A percentile compares a stretch with the other conserved stretches of the same genome.
Conservation (phyloP, 2,888 invertebrate genomes). For the Campaea margaritaria region DNA sequence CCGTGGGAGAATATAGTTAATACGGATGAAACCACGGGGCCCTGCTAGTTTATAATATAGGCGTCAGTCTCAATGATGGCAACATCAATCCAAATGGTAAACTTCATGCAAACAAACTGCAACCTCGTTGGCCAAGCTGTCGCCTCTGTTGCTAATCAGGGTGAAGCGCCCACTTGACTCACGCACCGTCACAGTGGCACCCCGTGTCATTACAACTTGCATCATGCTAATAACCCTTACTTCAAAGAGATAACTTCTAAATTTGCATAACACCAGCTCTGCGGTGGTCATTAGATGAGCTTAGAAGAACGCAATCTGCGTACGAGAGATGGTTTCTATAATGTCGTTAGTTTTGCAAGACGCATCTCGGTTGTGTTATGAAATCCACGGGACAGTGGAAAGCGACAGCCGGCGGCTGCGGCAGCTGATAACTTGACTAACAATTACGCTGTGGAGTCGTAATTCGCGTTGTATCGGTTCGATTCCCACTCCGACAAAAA, state of each 20-base stretch:
- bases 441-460: too few species aligned
- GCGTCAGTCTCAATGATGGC: too few species aligned
- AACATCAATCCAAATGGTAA: too few species aligned
- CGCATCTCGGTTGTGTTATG: slow-evolving; percentile 2
- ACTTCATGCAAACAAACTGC: too few species aligned
- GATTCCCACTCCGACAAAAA: too few species aligned
- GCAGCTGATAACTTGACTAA: too few species aligned
- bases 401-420: background rate
- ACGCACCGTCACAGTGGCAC: slow-evolving; percentile 1
- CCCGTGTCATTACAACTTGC: background rate
- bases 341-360: slow-evolving; percentile 26
- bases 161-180: background rate
- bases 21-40: too few species aligned
- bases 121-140: background rate
- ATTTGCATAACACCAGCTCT: slow-evolving; percentile 10
- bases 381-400: background rate
- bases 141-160: slow-evolving; percentile 11
- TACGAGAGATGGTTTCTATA: slow-evolving; percentile 25
- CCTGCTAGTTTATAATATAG: too few species aligned
- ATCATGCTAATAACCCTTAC: slow-evolving; percentile 2
- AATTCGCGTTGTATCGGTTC: too few species aligned
- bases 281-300: slow-evolving; percentile 20
- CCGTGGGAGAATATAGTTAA: too few species aligned
- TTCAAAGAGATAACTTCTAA: slow-evolving; percentile 10
- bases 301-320: slow-evolving; percentile 22